Percentiles rank a stretch among this genome's conserved stretches.
phyloP scores from a whole-genome alignment of 1,140 invertebrate genomes.

The Cotesia vestalis region DNA sequence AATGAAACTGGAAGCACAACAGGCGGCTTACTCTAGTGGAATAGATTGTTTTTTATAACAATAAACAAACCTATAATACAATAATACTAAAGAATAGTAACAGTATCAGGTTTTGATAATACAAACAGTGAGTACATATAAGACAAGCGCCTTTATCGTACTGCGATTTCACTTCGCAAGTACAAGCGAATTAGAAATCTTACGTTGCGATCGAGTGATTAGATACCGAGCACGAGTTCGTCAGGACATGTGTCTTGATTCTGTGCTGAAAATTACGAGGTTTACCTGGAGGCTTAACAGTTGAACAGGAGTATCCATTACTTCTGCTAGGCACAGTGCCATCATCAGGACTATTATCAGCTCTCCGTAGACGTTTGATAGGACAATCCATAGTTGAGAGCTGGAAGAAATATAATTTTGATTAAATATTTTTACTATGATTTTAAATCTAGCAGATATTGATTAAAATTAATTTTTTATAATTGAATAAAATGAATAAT shows the following conservation, averaged over 20 bases:
- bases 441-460: no score
- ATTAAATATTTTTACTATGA: no score
- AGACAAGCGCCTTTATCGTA: not conserved
- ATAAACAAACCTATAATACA: not conserved
- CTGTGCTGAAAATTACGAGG: not conserved
- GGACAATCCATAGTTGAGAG: slow-evolving; percentile 68
- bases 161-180: slow-evolving; percentile 31
- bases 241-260: not conserved
- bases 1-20: no score
- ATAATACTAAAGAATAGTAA: not conserved
- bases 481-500: not conserved
- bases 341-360: slow-evolving; percentile 70
- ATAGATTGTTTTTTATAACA: no score
- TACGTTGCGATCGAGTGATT: slow-evolving; percentile 37
- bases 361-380: slow-evolving; percentile 73
- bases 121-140: not conserved
- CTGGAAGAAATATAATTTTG: slow-evolving; percentile 57
- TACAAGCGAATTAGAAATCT: slow-evolving; percentile 37
- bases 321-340: slow-evolving; percentile 70
- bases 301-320: slow-evolving; percentile 70
- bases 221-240: slow-evolving; percentile 29
- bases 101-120: not conserved
- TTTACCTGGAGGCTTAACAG: slow-evolving; percentile 72
- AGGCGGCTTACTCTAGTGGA: no score
- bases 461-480: not conserved